Evolutionary conservation across 2,797 vertebrate species (phyloP).

Genomic region (Pipistrellus pygmaeus): DNA sequence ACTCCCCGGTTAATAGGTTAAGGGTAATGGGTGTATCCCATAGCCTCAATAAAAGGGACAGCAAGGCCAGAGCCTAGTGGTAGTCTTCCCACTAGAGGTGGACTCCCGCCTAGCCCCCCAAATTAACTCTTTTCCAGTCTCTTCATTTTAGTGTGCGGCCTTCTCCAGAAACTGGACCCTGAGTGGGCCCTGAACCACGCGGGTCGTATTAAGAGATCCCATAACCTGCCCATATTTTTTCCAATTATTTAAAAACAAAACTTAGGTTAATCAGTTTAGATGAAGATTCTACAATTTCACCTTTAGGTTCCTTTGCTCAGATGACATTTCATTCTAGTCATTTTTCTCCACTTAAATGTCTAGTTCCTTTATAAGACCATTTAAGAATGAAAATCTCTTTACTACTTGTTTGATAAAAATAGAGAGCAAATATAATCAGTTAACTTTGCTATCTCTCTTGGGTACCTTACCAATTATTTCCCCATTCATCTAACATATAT

Average conservation of each 20-base stretch:
- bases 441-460: not conserved
- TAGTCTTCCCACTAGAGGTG: too few relatives aligned
- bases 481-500: not conserved
- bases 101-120: too few relatives aligned
- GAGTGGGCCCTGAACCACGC: too few relatives aligned
- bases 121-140: too few relatives aligned
- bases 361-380: constrained; percentile 11
- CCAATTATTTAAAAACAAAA: constrained; percentile 32
- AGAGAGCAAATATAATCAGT: not conserved
- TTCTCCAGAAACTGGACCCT: too few relatives aligned
- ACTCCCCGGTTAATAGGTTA: too few relatives aligned
- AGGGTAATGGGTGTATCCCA: too few relatives aligned
- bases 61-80: too few relatives aligned
- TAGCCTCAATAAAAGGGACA: too few relatives aligned
- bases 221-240: not conserved
- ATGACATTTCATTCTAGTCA: not conserved
- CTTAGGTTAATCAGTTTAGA: constrained; percentile 2
- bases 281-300: not conserved
- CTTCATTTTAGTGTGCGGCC: too few relatives aligned
- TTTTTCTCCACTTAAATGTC: not conserved
- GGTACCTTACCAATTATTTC: not conserved
- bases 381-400: constrained; percentile 1
- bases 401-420: constrained; percentile 29
- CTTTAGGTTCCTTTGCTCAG: not conserved
- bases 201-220: too few relatives aligned